Evolutionary conservation across 2,797 vertebrate species (phyloP).

Genomic region (Enteromius treurensis): DNA sequence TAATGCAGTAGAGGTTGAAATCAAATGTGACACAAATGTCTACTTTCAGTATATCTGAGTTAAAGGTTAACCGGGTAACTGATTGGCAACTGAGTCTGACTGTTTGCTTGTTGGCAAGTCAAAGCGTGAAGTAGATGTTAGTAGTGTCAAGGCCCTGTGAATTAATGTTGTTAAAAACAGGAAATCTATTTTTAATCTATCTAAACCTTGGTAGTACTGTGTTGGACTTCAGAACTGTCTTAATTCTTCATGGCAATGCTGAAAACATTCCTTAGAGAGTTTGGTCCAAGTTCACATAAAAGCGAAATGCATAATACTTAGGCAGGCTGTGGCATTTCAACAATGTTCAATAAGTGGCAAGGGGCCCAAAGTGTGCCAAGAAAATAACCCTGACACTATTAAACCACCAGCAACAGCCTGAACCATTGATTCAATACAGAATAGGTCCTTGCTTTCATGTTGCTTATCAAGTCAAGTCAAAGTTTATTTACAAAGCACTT

Average conservation of each 20-base stretch:
- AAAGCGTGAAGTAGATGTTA: not conserved
- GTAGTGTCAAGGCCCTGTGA: not conserved
- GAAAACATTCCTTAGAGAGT: not conserved
- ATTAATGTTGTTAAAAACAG: slow-evolving; percentile 31
- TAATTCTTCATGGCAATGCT: not conserved
- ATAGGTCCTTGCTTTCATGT: not conserved
- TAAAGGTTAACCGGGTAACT: not conserved
- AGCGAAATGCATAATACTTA: slow-evolving; percentile 36
- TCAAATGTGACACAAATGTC: not conserved
- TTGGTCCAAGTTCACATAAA: slow-evolving; percentile 48
- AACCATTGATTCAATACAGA: not conserved
- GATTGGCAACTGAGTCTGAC: not conserved
- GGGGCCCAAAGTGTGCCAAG: not conserved
- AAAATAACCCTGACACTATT: not conserved
- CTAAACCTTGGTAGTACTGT: not conserved
- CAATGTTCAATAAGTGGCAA: not conserved
- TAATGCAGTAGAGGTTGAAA: not conserved
- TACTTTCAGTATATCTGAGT: not conserved
- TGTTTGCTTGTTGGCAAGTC: not conserved
- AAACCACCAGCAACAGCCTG: not conserved
- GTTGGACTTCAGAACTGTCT: not conserved
- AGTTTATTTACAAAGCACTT: too few species aligned
- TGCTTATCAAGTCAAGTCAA: too few species aligned
- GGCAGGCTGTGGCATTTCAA: not conserved
- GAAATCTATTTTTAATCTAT: slow-evolving; percentile 24